Base-by-base conservation (phyloP, 2,113 vertebrate genomes). In the Anthoscopus minutus region DNA sequence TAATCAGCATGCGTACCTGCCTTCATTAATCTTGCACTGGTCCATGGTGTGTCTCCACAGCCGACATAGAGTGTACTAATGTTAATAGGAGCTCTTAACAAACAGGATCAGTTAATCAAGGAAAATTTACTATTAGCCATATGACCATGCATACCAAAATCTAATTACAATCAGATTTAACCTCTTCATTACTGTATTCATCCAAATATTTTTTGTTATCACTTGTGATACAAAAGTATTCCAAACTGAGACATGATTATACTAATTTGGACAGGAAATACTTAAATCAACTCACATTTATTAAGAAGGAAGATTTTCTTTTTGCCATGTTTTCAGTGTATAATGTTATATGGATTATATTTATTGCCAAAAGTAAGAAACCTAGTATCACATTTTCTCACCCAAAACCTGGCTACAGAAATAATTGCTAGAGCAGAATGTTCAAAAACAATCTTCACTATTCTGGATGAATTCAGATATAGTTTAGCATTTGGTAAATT, bases 41-140 rank as follows among this genome's bases (percentile, higher is more conserved):
- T 98, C 98, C 98, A 96, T 97, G 97, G 98, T 98, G 98, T 97
- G 98, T 98, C 98, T 98, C 97, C 92, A 91, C 97, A 98, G 97
- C 98, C 96, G 96, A 97, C 96, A 95, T 94, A 91, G 97, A 98
- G 97, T 98, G 98, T 97, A 98, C 97, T 98, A 98, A 98, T 99
- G 98, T 98, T 98, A 98, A 98, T 98, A 98, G 98, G 98, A 98
- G 98, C 98, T 98, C 98, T 99, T 98, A 99, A 99, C 98, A 98
- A 99, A 99, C 98, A 99, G 98, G 98, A 98, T 98, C 98, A 98
- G 98, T 99, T 99, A 99, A 99, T 99, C 98, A 99, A 99, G 98
- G 98, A 98, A 99, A 99, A 99, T 99, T 98, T 99, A 98, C 98
- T 98, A 98, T 98, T 98, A 98, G 97, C 98, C 98, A 98, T 98